These are phyloP conservation scores for Pachydiplax longipennis DNA, from an alignment of 2,888 invertebrate genomes.

Conservation along the genomic window DNA sequence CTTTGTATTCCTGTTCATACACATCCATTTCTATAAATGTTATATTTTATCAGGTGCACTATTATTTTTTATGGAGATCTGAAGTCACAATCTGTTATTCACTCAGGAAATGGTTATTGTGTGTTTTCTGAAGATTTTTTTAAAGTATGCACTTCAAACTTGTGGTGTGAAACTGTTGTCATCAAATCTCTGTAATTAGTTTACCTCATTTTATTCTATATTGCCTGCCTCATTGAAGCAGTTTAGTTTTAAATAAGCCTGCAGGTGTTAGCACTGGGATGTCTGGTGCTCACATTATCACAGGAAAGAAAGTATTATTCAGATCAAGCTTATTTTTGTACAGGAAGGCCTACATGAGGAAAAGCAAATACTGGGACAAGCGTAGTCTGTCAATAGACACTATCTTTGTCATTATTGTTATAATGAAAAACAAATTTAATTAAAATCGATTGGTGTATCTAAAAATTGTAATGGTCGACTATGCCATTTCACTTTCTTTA, in stretches of 20 bases:
- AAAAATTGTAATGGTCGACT: conserved; percentile 32
- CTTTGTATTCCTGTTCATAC: conserved; percentile 47
- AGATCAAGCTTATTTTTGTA: conserved; percentile 50
- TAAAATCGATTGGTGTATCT: conserved; percentile 16
- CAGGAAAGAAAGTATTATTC: conserved; percentile 47
- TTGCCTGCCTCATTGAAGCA: conserved; percentile 45
- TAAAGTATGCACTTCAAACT: conserved; percentile 42
- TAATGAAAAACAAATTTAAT: conserved; percentile 15
- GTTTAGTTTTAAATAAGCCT: conserved; percentile 43
- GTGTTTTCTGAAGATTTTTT: conserved; percentile 43
- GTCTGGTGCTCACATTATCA: conserved; percentile 39
- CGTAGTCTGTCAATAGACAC: conserved; percentile 44
- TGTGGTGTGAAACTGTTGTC: conserved; percentile 45
- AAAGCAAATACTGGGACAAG: conserved; percentile 45
- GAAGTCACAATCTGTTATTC: conserved; percentile 45
- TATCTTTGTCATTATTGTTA: conserved; percentile 33
- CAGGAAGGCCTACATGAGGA: conserved; percentile 46
- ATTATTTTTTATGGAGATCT: conserved; percentile 43
- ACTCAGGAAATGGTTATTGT: conserved; percentile 43
- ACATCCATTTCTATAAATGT: conserved; percentile 44
- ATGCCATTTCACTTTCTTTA: background rate
- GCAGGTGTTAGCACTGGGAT: conserved; percentile 37
- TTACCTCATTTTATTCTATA: conserved; percentile 45
- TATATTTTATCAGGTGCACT: conserved; percentile 44
- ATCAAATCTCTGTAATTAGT: conserved; percentile 44